Base-by-base conservation (phyloP, 2,797 vertebrate genomes). In the Lagothrix lagotricha region DNA sequence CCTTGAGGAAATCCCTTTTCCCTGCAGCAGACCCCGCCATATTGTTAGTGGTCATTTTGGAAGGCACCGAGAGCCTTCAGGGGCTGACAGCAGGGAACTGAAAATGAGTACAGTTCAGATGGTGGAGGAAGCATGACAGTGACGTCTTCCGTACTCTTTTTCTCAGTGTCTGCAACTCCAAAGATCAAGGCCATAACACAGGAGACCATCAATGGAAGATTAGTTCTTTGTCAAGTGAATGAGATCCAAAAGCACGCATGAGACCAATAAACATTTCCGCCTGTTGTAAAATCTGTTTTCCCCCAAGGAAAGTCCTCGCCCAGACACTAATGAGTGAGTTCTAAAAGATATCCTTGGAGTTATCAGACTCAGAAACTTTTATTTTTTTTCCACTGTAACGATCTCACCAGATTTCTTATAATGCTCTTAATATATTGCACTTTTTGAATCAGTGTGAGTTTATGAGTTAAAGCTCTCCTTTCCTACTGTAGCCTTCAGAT, bases 161-260 rank as follows among this genome's bases (percentile, higher is more conserved):
- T 77, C 97, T 76, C 94, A 98, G 97, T 85, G 30, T 30, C 93
- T 85, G 48, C 82, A 92, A 97, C 57, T 54, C 92, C 90, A 14
- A 99, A 96, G 88, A 97, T 99, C 93, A 98, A 96, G 94, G 98
- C 98, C 1, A 99, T 99, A 36, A 98, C 98, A 12, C 98, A 98
- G 2, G 99, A 99, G 94, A 98, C 94, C 0, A 28, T 99, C 94
- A 98, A 99, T 0, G 99, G 99, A 96, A 99, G 98, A 97, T 95
- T 99, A 90, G 96, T 99, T 28, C 97, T 98, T 90, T 98, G 98
- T 96, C 98, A 98, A 97, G 96, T 99, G 90, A 98, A 98, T 2
- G 98, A 99, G 96, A 98, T 99, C 70, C 96, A 98, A 73, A 98
- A 98, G 20, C 97, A 98, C 11, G 80, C 77, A 0, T 98, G 97